These are phyloP conservation scores for Apodemia duryi DNA, from an alignment of 2,888 invertebrate genomes.

Conservation along the genomic window DNA sequence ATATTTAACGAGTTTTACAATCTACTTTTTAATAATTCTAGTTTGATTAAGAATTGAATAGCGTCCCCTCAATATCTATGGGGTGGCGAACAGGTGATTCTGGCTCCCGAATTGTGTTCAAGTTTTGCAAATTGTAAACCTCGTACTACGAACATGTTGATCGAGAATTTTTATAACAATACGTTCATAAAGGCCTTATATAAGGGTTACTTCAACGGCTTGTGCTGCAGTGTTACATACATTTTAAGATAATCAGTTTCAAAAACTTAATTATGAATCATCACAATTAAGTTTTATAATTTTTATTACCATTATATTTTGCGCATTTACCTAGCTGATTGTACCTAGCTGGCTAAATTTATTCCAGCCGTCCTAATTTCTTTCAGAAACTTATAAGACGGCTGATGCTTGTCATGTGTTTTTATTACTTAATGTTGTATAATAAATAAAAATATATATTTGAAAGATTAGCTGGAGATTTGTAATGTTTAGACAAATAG, in stretches of 20 bases:
- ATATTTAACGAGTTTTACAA: constrained; percentile 28
- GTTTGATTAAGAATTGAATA: constrained; percentile 35
- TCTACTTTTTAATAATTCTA: constrained; percentile 35
- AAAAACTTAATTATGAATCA: too few species aligned
- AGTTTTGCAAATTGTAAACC: constrained; percentile 41
- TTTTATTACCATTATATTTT: too few species aligned
- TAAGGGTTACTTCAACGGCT: not conserved
- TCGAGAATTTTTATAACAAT: not conserved
- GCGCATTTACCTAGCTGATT: too few species aligned
- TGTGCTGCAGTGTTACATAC: not conserved
- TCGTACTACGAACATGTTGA: constrained; percentile 28
- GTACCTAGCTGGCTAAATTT: too few species aligned
- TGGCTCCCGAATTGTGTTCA: constrained; percentile 34
- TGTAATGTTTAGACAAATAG: too few species aligned
- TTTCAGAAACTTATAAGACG: too few species aligned
- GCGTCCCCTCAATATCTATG: constrained; percentile 38
- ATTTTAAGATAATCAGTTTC: not conserved
- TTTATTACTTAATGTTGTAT: too few species aligned
- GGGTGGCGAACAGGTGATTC: constrained; percentile 35
- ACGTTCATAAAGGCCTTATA: not conserved
- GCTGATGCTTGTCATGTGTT: too few species aligned
- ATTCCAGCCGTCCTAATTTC: too few species aligned
- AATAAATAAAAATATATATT: too few species aligned
- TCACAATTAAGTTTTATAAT: too few species aligned
- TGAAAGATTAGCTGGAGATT: too few species aligned